A percentile compares a stretch with the other conserved stretches of the same genome.
Evolutionary conservation across 2,113 vertebrate species (phyloP).

Genomic region (Hiodon alosoides): DNA sequence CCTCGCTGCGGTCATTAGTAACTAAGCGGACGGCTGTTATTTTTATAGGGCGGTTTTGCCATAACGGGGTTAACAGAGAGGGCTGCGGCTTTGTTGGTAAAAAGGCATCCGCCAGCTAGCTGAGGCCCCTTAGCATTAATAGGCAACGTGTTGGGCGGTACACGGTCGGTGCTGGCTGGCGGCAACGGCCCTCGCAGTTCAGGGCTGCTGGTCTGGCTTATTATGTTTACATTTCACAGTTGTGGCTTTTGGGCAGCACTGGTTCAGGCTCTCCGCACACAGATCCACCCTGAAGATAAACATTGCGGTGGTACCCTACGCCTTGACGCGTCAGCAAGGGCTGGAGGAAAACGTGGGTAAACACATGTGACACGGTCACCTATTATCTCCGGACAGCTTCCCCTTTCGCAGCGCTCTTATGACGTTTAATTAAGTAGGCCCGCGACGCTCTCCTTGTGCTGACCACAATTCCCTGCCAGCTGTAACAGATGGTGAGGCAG

Average conservation of each 20-base stretch:
- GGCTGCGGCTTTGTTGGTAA: conserved; percentile 3
- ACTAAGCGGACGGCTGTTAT: too few relatives aligned
- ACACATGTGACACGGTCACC: too few relatives aligned
- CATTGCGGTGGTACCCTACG: conserved; percentile 1
- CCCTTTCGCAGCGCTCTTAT: too few relatives aligned
- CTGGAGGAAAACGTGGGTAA: not conserved
- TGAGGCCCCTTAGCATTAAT: too few relatives aligned
- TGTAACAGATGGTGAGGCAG: too few relatives aligned
- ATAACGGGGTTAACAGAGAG: not conserved
- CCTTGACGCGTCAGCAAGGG: conserved; percentile 27
- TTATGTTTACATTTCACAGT: conserved; percentile 19
- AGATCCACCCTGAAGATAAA: conserved; percentile 1
- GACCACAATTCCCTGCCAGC: too few relatives aligned
- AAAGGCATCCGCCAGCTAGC: not conserved
- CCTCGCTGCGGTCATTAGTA: too few relatives aligned
- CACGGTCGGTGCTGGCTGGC: not conserved
- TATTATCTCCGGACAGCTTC: too few relatives aligned
- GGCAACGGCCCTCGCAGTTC: not conserved
- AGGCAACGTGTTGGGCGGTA: too few relatives aligned
- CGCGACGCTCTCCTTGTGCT: too few relatives aligned
- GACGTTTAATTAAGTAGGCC: too few relatives aligned
- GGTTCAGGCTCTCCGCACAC: conserved; percentile 15
- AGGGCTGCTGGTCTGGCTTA: not conserved
- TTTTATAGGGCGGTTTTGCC: not conserved
- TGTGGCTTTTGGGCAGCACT: conserved; percentile 32